Conservation (phyloP, 2,797 vertebrate genomes). For the Parambassis ranga region DNA sequence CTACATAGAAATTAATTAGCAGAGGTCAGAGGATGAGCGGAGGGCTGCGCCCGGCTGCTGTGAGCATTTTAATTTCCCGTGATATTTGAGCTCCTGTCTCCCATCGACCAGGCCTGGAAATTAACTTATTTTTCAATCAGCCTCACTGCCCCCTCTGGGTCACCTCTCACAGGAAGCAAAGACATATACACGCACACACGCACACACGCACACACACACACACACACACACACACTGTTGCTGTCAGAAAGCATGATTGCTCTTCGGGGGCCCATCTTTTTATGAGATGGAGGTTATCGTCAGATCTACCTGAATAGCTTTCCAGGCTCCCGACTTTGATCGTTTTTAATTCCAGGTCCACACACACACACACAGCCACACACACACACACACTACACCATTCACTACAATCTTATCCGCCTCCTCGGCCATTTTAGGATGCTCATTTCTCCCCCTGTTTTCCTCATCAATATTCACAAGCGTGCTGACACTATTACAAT, state of each 20-base stretch:
- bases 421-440: constrained; percentile 50
- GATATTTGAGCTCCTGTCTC: constrained; percentile 97
- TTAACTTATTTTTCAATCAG: constrained; percentile 99
- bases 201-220: constrained; percentile 7
- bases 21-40: constrained; percentile 85
- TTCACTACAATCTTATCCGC: constrained; percentile 47
- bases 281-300: constrained; percentile 81
- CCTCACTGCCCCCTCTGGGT: constrained; percentile 87
- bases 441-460: constrained; percentile 33
- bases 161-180: constrained; percentile 79
- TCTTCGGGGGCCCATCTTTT: constrained; percentile 88
- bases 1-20: constrained; percentile 93
- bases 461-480: constrained; percentile 75
- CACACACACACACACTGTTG: constrained; percentile 81
- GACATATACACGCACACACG: neutral
- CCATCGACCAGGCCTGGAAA: constrained; percentile 98
- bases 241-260: constrained; percentile 89
- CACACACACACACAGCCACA: constrained; percentile 19
- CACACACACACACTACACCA: constrained; percentile 18
- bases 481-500: constrained; percentile 52
- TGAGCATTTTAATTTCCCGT: constrained; percentile 98
- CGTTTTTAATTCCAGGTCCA: constrained; percentile 75
- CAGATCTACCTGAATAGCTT: constrained; percentile 79
- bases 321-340: constrained; percentile 73
- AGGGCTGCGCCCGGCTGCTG: constrained; percentile 78